Base-by-base conservation (phyloP, 2,797 vertebrate species). In the Sparidentex hasta region DNA sequence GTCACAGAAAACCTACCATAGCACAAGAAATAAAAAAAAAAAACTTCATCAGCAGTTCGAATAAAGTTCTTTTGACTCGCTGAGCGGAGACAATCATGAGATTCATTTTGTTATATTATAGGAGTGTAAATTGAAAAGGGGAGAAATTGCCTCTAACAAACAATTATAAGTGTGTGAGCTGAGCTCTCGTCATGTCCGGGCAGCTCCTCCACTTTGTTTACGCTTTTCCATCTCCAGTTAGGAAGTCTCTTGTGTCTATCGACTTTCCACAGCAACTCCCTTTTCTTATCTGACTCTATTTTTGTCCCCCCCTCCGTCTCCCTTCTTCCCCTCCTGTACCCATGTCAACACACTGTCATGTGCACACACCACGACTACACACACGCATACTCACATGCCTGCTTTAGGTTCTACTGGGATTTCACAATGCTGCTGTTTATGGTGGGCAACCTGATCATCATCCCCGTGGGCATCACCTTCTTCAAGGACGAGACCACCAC, bases 381-480 rank as follows among this genome's bases (percentile, higher is more conserved):
- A 61, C 48, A 23, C 11, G 64, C 52, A 62, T 68, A 52, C 82
- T n/a, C n/a, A 69, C 79, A 76, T 2, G 2, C 63, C 64, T 71
- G 64, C 27, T 33, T 33, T 90, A 99, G 98, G 95, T 99, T 99
- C 95, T 99, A 99, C 93, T 99, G 98, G 98, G 98, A 99, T 93
- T 98, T 99, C 95, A 98, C 97, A 2, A 99, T 99, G 98, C 95
- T 99, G 87, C 95, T 99, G 51, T 98, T 99, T 91, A 99, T 99
- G 98, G 97, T 99, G 85, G 97, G 98, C 44, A 99, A 99, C 93
- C 95, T 99, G 90, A 99, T 99, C 94, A 97, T 99, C 93, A 99
- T 99, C 81, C 98, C 98, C 0, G 98, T 99, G 86, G 98, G 98
- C 88, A 99, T 99, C 95, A 99, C 98, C 74, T 99, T 99, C 96